These are phyloP conservation scores for Lithobates pipiens DNA, from an alignment of 2,797 vertebrate genomes.

Conservation along the genomic window DNA sequence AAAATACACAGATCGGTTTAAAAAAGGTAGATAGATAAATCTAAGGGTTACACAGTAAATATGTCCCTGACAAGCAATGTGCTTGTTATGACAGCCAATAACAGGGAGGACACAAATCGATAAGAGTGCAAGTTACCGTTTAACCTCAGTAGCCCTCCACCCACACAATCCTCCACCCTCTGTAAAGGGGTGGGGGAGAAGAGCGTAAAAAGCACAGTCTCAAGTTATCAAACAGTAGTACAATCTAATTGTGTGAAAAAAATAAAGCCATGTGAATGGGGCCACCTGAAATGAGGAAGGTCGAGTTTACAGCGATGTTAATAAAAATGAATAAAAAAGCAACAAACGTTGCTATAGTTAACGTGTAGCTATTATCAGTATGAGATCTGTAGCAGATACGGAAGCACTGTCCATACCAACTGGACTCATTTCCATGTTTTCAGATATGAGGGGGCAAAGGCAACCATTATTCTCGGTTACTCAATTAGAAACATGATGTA, in stretches of 20 bases:
- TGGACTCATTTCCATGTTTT: no score
- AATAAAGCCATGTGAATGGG: no score
- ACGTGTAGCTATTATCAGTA: no score
- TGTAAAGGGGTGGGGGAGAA: not conserved
- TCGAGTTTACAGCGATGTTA: not conserved
- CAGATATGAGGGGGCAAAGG: no score
- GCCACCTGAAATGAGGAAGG: not conserved
- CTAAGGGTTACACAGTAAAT: not conserved
- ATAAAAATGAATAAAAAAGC: no score
- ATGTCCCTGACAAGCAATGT: not conserved
- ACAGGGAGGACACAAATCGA: constrained; percentile 63
- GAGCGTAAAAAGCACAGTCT: not conserved
- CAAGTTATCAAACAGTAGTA: not conserved
- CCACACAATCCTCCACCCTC: constrained; percentile 23
- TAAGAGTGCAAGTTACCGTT: constrained; percentile 65
- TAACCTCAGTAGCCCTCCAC: constrained; percentile 65
- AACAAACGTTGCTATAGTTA: no score
- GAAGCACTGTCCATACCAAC: no score
- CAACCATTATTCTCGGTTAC: not conserved
- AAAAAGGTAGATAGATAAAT: not conserved
- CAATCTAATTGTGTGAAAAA: not conserved
- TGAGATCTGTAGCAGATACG: no score
- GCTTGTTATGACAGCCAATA: constrained; percentile 43
- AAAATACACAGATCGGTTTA: not conserved
- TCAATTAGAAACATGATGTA: not conserved